Percentiles rank a stretch among this genome's conserved stretches.
Evolutionary conservation across 1,140 invertebrate species (phyloP).

Genomic region (Littorina saxatilis): DNA sequence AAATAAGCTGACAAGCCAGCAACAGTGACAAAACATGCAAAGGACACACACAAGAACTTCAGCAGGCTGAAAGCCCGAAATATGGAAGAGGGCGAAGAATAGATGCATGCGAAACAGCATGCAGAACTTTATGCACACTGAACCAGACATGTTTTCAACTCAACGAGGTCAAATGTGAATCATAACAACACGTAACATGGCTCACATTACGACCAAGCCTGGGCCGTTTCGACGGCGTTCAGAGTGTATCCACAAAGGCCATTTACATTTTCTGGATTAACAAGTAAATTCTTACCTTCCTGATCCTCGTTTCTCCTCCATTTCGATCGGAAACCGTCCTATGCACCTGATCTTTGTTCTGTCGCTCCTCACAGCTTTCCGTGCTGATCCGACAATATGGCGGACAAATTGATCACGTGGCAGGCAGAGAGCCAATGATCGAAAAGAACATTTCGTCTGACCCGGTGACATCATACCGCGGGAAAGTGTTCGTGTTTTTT

Average conservation of each 20-base stretch:
- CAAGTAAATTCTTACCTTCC: conserved; percentile 47
- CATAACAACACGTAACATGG: background rate
- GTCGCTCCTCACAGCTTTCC: conserved; percentile 16
- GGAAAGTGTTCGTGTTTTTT: conserved; percentile 10
- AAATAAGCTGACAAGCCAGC: no score
- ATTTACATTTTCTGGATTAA: background rate
- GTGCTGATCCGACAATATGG: conserved; percentile 49
- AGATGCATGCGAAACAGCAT: no score
- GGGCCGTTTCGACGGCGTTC: background rate
- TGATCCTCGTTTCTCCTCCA: conserved; percentile 57
- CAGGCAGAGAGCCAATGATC: background rate
- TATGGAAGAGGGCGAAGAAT: no score
- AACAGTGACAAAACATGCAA: no score
- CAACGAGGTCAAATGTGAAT: conserved; percentile 3
- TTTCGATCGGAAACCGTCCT: conserved; percentile 32
- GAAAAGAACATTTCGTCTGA: conserved; percentile 9
- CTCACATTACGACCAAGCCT: background rate
- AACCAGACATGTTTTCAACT: background rate
- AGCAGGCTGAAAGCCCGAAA: no score
- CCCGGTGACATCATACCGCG: conserved; percentile 28
- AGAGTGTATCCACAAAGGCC: background rate
- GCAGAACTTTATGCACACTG: background rate
- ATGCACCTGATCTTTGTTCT: conserved; percentile 21
- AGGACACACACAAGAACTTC: no score
- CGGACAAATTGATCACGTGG: conserved; percentile 54